phyloP scores from a whole-genome alignment of 2,888 invertebrate genomes.

The Galerucella nymphaeae region DNA sequence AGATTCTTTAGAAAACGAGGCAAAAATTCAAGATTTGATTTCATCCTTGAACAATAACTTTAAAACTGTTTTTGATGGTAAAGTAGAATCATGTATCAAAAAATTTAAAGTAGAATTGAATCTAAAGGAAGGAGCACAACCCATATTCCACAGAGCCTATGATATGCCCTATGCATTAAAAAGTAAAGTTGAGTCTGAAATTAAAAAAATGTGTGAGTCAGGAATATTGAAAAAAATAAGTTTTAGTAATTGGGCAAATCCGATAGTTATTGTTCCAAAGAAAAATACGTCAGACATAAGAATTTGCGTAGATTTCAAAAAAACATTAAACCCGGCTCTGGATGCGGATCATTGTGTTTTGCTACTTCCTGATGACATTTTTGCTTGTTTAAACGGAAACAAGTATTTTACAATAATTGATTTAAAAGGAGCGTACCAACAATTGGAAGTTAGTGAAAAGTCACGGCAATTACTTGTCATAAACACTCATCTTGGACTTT shows the following conservation, averaged over 20 bases:
- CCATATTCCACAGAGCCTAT: conserved; percentile 12
- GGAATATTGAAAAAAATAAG: conserved; percentile 46
- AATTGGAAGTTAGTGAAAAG: too few relatives aligned
- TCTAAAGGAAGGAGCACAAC: background rate
- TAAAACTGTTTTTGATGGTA: background rate
- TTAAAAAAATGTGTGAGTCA: conserved; percentile 42
- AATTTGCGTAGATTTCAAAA: conserved; percentile 57
- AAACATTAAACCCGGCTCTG: conserved; percentile 50
- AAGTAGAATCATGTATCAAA: background rate
- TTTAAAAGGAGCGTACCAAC: too few relatives aligned
- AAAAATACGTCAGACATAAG: conserved; percentile 45
- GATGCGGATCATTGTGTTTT: conserved; percentile 53
- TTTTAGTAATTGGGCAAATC: conserved; percentile 51
- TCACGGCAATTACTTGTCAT: too few relatives aligned
- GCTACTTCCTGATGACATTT: conserved; percentile 53
- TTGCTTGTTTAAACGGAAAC: conserved; percentile 47
- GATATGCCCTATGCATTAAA: conserved; percentile 44
- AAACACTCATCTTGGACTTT: too few relatives aligned
- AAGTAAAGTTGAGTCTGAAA: conserved; percentile 45
- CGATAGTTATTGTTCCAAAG: conserved; percentile 56
- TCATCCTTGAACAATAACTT: conserved; percentile 15
- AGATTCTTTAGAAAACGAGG: too few relatives aligned
- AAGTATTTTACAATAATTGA: too few relatives aligned
- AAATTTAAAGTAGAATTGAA: background rate
- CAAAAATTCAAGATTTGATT: too few relatives aligned